A percentile compares a stretch with the other conserved stretches of the same genome.
Evolutionary conservation across 2,113 vertebrate species (phyloP).

Genomic region (Menura novaehollandiae): DNA sequence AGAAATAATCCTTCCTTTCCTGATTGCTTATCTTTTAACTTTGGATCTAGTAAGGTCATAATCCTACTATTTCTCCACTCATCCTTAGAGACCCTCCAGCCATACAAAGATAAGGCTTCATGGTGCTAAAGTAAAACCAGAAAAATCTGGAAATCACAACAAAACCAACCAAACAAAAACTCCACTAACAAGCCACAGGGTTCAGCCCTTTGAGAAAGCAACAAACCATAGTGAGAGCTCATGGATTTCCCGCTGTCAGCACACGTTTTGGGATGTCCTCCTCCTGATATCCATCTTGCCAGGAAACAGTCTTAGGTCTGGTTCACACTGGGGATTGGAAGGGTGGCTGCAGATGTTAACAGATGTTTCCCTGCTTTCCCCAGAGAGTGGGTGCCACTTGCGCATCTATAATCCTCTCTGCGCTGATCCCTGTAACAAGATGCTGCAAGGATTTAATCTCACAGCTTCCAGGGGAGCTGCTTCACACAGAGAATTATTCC

Average conservation of each 20-base stretch:
- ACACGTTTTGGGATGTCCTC: neutral
- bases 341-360: neutral
- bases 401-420: neutral
- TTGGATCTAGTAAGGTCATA: neutral
- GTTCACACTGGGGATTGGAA: neutral
- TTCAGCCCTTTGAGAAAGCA: neutral
- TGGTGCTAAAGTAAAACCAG: neutral
- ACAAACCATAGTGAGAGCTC: neutral
- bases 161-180: neutral
- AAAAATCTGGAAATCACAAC: neutral
- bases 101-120: neutral
- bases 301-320: neutral
- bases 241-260: neutral
- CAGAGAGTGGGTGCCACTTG: neutral
- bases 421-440: neutral
- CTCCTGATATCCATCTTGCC: neutral
- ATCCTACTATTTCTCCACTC: neutral
- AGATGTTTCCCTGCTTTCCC: neutral
- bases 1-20: neutral
- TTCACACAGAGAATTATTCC: neutral
- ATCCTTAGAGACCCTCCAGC: neutral
- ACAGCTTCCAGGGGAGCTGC: neutral
- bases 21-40: neutral
- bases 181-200: neutral
- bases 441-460: slow-evolving; percentile 5